phyloP scores from a whole-genome alignment of 2,113 vertebrate genomes.

The Barbus barbus region DNA sequence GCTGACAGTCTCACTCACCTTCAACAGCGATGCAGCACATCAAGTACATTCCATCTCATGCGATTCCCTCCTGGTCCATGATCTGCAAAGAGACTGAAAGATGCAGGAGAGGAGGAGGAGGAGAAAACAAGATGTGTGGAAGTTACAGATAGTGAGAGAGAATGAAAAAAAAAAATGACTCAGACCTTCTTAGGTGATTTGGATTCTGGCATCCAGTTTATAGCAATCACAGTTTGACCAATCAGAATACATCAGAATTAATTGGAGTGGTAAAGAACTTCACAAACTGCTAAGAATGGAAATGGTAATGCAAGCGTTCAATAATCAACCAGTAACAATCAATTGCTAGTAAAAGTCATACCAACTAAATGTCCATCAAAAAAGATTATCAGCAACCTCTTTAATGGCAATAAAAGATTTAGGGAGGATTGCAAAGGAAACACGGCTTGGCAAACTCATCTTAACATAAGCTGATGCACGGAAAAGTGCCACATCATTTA shows the following conservation, averaged over 20 bases:
- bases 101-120: background rate
- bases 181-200: background rate
- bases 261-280: slow-evolving; percentile 18
- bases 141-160: background rate
- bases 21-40: slow-evolving; percentile 34
- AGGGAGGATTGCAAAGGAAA: slow-evolving; percentile 18
- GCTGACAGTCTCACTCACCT: slow-evolving; percentile 40
- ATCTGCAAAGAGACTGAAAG: slow-evolving; percentile 41
- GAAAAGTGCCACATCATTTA: slow-evolving; percentile 21
- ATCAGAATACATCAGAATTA: slow-evolving; percentile 23
- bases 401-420: background rate
- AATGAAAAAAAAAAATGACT: background rate
- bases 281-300: slow-evolving; percentile 42
- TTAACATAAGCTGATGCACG: slow-evolving; percentile 42
- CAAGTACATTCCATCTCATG: slow-evolving; percentile 49
- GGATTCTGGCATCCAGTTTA: background rate
- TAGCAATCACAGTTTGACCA: background rate
- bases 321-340: slow-evolving; percentile 24
- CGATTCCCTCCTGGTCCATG: slow-evolving; percentile 48
- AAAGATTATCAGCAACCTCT: slow-evolving; percentile 5
- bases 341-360: background rate
- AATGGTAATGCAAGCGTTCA: slow-evolving; percentile 21
- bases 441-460: background rate
- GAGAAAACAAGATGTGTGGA: background rate
- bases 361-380: background rate